Evolutionary conservation across 2,797 vertebrate genomes (phyloP), one percentile per base, ranked within the genome.

Genomic region (Argyrosomus regius): DNA sequence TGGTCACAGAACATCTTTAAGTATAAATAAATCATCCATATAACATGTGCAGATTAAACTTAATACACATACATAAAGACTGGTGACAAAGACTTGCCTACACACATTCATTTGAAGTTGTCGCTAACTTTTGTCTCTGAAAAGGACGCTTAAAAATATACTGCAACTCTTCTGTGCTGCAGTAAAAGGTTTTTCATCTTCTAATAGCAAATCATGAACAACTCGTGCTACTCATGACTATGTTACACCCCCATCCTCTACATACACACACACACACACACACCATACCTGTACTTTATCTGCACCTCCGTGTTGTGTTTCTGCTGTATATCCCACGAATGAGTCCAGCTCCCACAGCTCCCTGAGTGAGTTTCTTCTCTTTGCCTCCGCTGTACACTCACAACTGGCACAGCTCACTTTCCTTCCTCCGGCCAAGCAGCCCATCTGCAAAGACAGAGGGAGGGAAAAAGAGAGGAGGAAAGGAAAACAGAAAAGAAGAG

Each of bases 371-470:
- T 90, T 89, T 81, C 87, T 85, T 72, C 79, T 83, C 82, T 75
- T 89, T 80, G 69, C 82, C 75, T 78, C 72, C 48, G 43, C 77
- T 59, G 62, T 75, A 78, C 80, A 43, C 81, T 77, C 86, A 91
- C 84, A 89, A 91, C 93, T 88, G 81, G 87, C 86, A 84, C 83
- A 79, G 87, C 77, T 77, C 79, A 73, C 80, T 50, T 86, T 79
- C 64, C 76, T 54, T 85, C 78, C 87, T 64, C 72, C 39, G 16
- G 78, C 78, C 89, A 92, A 89, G 88, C 72, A 91, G 88, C 88
- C 91, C 90, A 87, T 92, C 90, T 90, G 87, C 83, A 93, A 84
- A 85, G 75, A 85, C 77, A 85, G 87, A 88, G 82, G 81, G 78
- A 83, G 81, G 78, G 80, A 67, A 80, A 61, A 77, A 65, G 75